Evolutionary conservation across 2,888 invertebrate genomes (phyloP), one percentile per base, ranked within the genome.

Genomic region (Drosophila anomelani): DNA sequence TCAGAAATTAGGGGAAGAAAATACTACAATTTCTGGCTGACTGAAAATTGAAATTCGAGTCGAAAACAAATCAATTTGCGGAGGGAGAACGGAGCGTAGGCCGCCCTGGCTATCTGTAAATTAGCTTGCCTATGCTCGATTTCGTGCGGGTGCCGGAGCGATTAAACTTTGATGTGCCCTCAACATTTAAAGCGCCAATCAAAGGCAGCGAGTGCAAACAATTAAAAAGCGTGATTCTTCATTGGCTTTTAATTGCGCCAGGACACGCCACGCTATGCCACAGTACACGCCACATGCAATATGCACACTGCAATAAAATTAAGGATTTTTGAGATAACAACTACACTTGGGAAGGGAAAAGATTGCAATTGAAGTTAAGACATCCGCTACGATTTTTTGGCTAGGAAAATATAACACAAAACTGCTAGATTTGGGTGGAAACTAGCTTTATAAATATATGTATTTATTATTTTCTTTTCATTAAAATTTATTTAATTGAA

Each of bases 191-290:
- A 69, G 70, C 76, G 78, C 73, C 83, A 88, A 87, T 87, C 83
- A 82, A 78, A 72, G 72, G 61, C 75, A 60, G 55, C 58, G 76
- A 81, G 74, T 64, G 75, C 85, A 80, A 85, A 83, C 88, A 84
- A 84, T 84, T 85, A 84, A 85, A 85, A 75, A 72, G 68, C 68
- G 77, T 72, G 72, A 70, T 57, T 46, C 70, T 71, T 62, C 83
- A 76, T 77, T 73, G 72, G 64, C 68, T 79, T 85, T 80, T 88
- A 88, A 84, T 84, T 84, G 88, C 88, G 47, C 53, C 75, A 59
- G 81, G 81, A 88, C 84, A 84, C 86, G 84, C 80, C 75, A 66
- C 72, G 85, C 26, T 20, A 10, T 3, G 17, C 41, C 41, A 17
- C 36, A 60, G 20, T 54, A 17, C 36, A 39, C 34, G 64, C 29